phyloP scores from a whole-genome alignment of 2,797 vertebrate species.

The Brotogeris chrysoptera region DNA sequence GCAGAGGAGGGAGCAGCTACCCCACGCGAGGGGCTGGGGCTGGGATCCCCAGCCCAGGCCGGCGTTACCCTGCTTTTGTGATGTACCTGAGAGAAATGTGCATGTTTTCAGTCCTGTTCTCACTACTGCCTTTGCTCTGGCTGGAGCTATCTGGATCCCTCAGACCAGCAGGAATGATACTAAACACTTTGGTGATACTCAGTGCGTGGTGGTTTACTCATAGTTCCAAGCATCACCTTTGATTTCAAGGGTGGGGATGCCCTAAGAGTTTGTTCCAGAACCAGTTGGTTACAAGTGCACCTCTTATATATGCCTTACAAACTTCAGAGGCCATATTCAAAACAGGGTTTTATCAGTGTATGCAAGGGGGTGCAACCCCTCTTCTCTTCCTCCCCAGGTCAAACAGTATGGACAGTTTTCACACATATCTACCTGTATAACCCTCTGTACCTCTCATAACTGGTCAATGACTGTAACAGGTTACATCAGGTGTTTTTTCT shows the following conservation, averaged over 20 bases:
- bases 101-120: not conserved
- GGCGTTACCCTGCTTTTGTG: not conserved
- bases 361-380: slow-evolving; percentile 89
- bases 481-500: slow-evolving; percentile 99
- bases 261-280: slow-evolving; percentile 84
- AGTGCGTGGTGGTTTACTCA: slow-evolving; percentile 47
- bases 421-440: slow-evolving; percentile 99
- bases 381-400: slow-evolving; percentile 89
- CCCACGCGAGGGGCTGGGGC: not conserved
- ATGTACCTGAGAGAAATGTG: not conserved
- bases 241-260: slow-evolving; percentile 67
- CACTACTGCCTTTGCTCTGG: slow-evolving; percentile 16
- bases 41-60: not conserved
- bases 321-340: slow-evolving; percentile 99
- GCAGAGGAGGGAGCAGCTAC: not conserved
- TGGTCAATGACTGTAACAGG: slow-evolving; percentile 99
- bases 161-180: slow-evolving; percentile 39
- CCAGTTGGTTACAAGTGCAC: slow-evolving; percentile 93
- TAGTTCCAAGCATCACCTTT: slow-evolving; percentile 62
- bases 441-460: slow-evolving; percentile 99
- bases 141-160: slow-evolving; percentile 55
- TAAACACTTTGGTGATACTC: slow-evolving; percentile 49
- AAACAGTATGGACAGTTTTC: slow-evolving; percentile 95
- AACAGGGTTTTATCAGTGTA: slow-evolving; percentile 98
- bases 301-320: slow-evolving; percentile 98